Conservation (phyloP, 2,888 invertebrate species). For the Lutraria lutraria region DNA sequence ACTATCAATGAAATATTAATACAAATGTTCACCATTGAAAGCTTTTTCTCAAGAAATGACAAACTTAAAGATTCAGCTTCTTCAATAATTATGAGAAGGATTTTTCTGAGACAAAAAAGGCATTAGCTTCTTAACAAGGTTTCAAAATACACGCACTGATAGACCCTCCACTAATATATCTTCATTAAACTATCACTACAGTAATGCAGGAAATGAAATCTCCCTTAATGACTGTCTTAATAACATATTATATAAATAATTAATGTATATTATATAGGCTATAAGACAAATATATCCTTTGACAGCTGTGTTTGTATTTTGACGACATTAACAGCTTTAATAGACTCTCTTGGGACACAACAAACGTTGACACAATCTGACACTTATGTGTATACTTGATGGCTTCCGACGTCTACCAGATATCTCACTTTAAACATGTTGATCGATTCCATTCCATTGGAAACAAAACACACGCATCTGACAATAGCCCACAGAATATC, state of each 20-base stretch:
- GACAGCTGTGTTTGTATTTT: constrained; percentile 8
- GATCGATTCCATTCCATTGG: constrained; percentile 1
- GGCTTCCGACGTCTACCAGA: not conserved
- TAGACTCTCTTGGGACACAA: not conserved
- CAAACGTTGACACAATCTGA: not conserved
- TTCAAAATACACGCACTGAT: too few species aligned
- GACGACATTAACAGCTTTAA: not conserved
- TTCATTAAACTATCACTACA: too few species aligned
- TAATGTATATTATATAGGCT: not conserved
- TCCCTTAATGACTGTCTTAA: not conserved
- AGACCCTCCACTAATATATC: too few species aligned
- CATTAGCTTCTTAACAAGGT: too few species aligned
- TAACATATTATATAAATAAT: not conserved
- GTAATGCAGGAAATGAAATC: not conserved
- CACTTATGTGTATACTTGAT: not conserved
- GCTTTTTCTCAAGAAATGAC: not conserved
- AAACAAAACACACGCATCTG: constrained; percentile 26
- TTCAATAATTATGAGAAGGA: too few species aligned
- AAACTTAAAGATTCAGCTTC: too few species aligned
- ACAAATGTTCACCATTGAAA: not conserved
- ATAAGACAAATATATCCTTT: not conserved
- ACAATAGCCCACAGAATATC: constrained; percentile 12
- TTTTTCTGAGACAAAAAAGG: too few species aligned
- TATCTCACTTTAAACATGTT: not conserved
- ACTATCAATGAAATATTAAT: not conserved